Conservation (phyloP, 2,113 vertebrate species). For the Peucedramus taeniatus region DNA sequence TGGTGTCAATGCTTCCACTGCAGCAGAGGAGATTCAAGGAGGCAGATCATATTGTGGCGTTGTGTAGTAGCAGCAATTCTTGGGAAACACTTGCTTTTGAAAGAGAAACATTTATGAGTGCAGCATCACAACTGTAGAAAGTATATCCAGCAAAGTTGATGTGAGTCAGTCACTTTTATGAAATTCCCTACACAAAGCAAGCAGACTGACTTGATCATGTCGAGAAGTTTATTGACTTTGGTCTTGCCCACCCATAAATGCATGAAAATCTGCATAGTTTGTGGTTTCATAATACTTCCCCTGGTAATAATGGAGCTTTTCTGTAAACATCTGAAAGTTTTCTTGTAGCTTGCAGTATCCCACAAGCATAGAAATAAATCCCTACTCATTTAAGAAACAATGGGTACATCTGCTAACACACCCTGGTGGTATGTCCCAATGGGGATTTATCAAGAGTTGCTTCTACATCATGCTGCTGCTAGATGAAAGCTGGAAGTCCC, state of each 20-base stretch:
- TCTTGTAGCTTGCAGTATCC: neutral
- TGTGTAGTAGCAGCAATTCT: neutral
- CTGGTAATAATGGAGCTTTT: neutral
- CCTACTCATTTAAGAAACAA: neutral
- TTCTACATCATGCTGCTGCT: neutral
- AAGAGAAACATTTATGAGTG: neutral
- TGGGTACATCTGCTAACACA: neutral
- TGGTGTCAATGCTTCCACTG: neutral
- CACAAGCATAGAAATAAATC: neutral
- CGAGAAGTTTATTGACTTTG: neutral
- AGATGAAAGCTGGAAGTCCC: neutral
- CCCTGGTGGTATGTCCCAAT: neutral
- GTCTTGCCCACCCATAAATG: neutral
- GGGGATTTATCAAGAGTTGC: neutral
- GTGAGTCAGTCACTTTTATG: neutral
- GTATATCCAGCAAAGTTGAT: neutral
- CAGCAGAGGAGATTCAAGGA: neutral
- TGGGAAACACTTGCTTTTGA: neutral
- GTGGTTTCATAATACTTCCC: neutral
- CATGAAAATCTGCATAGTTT: neutral
- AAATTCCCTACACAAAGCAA: neutral
- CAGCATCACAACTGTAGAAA: neutral
- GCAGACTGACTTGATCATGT: neutral
- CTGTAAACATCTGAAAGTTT: neutral
- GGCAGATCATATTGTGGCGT: accelerated